Evolutionary conservation across 2,113 vertebrate genomes (phyloP).

Genomic region (Cryptomyrus ogoouensis): DNA sequence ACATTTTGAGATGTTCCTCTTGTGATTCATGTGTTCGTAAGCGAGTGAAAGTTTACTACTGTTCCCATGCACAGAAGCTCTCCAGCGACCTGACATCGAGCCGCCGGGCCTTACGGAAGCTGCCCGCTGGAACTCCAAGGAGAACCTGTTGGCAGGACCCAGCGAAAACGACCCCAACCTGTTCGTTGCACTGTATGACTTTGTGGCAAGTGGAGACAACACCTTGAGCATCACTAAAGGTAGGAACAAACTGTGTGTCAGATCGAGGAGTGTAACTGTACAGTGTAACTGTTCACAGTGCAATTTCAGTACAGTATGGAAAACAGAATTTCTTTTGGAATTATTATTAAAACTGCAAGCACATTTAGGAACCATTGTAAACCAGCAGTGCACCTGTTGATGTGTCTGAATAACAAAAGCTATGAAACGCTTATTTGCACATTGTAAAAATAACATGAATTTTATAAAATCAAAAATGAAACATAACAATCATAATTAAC

Average conservation of each 20-base stretch:
- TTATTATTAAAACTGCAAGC: not conserved
- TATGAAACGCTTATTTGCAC: not conserved
- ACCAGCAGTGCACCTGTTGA: not conserved
- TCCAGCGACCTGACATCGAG: constrained; percentile 93
- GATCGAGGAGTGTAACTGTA: not conserved
- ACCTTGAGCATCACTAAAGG: constrained; percentile 99
- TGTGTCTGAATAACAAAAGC: not conserved
- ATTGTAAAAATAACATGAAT: not conserved
- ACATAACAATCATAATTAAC: not conserved
- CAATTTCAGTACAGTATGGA: not conserved
- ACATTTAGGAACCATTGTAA: not conserved
- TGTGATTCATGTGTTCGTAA: not conserved
- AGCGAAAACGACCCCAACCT: constrained; percentile 97
- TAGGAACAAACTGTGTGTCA: constrained; percentile 40
- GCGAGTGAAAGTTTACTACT: not conserved
- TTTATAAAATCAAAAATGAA: not conserved
- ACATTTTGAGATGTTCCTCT: not conserved
- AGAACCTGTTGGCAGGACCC: constrained; percentile 90
- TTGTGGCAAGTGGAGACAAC: constrained; percentile 97
- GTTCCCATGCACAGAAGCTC: constrained; percentile 70
- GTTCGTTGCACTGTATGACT: constrained; percentile 97
- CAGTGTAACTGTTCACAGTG: not conserved
- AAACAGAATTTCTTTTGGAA: not conserved
- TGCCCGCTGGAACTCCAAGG: constrained; percentile 98
- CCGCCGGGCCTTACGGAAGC: constrained; percentile 87